These are phyloP conservation scores for Schizopygopsis pylzovi DNA, from an alignment of 2,797 vertebrate genomes.

Conservation along the genomic window DNA sequence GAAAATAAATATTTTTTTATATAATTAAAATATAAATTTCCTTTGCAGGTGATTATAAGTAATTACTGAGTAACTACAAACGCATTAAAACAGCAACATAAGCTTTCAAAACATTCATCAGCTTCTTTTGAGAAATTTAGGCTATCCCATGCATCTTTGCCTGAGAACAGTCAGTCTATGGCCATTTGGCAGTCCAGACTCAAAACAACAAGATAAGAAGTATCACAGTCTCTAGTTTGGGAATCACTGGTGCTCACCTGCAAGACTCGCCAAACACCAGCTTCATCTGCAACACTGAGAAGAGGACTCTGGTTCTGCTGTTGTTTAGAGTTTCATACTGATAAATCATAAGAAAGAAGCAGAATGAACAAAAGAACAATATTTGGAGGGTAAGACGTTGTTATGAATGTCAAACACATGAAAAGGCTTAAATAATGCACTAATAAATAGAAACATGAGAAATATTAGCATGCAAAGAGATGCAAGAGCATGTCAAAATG, in stretches of 20 bases:
- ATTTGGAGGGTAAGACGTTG: background rate
- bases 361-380: background rate
- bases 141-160: background rate
- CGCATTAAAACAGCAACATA: background rate
- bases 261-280: too few species aligned
- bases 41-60: background rate
- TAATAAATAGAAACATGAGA: background rate
- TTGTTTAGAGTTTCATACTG: background rate
- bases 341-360: background rate
- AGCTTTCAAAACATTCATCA: background rate
- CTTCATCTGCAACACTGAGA: too few species aligned
- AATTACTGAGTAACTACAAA: background rate
- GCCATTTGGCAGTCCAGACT: too few species aligned
- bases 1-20: background rate
- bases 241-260: too few species aligned
- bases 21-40: background rate
- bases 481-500: background rate
- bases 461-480: background rate
- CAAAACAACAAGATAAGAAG: too few species aligned
- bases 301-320: too few species aligned
- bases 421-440: background rate
- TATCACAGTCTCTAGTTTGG: too few species aligned
- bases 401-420: background rate
- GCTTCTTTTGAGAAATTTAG: background rate
- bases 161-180: too few species aligned